Evolutionary conservation across 2,797 vertebrate species (phyloP).

Genomic region (Macropus fuliginosus): DNA sequence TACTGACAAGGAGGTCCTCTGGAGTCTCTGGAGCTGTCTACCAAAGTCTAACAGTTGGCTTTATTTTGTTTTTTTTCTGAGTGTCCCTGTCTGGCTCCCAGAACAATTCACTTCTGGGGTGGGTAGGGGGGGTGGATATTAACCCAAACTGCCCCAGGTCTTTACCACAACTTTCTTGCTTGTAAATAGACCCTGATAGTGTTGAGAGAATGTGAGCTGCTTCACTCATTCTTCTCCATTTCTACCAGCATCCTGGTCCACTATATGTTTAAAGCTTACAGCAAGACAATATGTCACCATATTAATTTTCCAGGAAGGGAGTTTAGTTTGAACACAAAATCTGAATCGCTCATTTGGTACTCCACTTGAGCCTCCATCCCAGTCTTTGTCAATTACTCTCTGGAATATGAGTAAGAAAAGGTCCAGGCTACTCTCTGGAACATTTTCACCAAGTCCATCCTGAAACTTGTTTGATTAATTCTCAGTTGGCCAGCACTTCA

Average conservation of each 20-base stretch:
- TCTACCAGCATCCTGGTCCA: neutral
- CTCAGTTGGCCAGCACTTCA: neutral
- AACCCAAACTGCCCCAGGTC: neutral
- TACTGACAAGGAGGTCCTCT: neutral
- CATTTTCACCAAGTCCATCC: neutral
- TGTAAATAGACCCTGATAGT: neutral
- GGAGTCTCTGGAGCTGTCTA: neutral
- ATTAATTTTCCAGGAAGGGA: neutral
- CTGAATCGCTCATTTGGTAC: neutral
- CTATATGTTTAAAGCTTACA: neutral
- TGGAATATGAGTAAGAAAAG: neutral
- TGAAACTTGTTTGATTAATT: neutral
- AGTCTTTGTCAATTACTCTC: neutral
- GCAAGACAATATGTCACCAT: neutral
- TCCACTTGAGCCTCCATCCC: neutral
- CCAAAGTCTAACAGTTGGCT: neutral
- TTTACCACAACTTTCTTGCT: neutral
- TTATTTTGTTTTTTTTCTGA: neutral
- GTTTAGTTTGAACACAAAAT: neutral
- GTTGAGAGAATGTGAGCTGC: neutral
- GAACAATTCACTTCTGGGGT: neutral
- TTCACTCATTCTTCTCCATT: neutral
- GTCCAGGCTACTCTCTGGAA: neutral
- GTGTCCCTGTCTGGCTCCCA: neutral
- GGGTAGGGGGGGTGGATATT: neutral